These are phyloP conservation scores for Smittia sp. DNA, from an alignment of 2,888 invertebrate species.

Conservation along the genomic window DNA sequence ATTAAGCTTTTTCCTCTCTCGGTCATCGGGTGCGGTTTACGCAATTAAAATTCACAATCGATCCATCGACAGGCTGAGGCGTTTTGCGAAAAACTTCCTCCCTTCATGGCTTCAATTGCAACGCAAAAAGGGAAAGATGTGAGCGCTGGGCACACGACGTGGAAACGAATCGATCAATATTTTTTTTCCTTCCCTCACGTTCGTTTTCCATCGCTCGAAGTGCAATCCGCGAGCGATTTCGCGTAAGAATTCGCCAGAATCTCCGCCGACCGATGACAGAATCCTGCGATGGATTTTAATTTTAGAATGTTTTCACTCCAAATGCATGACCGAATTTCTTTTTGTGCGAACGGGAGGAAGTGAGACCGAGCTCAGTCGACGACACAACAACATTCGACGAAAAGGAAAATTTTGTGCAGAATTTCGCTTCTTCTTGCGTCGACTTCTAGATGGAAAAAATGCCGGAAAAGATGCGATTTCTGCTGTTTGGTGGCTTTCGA, in stretches of 20 bases:
- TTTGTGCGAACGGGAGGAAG: neutral
- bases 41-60: neutral
- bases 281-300: neutral
- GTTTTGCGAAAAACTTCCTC: neutral
- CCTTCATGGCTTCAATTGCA: neutral
- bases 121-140: neutral
- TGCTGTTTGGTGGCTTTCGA: neutral
- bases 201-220: neutral
- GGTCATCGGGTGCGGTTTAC: constrained; percentile 15
- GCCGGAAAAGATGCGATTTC: neutral
- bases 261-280: neutral
- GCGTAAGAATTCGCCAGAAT: neutral
- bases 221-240: neutral
- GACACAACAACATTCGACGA: neutral
- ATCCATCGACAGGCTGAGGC: neutral
- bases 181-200: neutral
- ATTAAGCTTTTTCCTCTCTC: too few species aligned
- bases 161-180: constrained; percentile 21
- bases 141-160: neutral
- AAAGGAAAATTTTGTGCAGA: neutral
- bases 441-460: neutral
- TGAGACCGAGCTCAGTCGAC: too few species aligned
- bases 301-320: neutral
- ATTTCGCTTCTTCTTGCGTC: neutral
- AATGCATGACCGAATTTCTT: constrained; percentile 5